Conservation (phyloP, 2,797 vertebrate genomes). For the Coregonus sp. region DNA sequence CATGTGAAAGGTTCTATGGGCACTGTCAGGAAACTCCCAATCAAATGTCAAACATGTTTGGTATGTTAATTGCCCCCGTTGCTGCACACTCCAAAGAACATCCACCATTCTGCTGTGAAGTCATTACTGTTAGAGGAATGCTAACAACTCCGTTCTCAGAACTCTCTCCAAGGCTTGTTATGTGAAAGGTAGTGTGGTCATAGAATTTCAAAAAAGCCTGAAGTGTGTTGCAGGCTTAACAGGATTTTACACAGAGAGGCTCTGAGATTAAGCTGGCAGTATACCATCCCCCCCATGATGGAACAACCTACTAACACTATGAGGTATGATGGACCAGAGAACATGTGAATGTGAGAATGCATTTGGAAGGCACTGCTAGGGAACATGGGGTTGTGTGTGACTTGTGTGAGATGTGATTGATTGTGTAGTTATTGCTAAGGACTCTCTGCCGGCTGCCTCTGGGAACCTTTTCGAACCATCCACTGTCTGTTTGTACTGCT, state of each 20-base stretch:
- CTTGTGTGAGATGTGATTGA: conserved; percentile 77
- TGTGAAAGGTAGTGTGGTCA: not conserved
- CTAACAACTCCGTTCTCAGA: not conserved
- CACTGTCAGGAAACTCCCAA: not conserved
- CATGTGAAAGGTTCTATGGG: not conserved
- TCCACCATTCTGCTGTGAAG: not conserved
- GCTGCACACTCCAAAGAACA: not conserved
- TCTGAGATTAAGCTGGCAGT: conserved; percentile 31
- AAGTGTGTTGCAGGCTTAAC: not conserved
- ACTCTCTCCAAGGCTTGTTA: not conserved
- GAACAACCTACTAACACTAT: conserved; percentile 39
- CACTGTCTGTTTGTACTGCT: conserved; percentile 79
- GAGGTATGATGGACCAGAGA: conserved; percentile 50
- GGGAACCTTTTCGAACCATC: conserved; percentile 79
- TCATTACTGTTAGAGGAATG: not conserved
- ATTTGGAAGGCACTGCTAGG: conserved; percentile 58
- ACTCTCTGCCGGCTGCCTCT: conserved; percentile 77
- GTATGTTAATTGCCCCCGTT: not conserved
- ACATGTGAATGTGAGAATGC: conserved; percentile 63
- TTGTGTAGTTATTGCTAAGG: conserved; percentile 86
- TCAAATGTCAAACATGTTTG: not conserved
- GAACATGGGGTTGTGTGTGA: conserved; percentile 64
- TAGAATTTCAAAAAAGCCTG: not conserved
- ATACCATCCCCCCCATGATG: conserved; percentile 24
- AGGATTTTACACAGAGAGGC: conserved; percentile 8